Evolutionary conservation across 2,888 invertebrate species (phyloP).

Genomic region (Coelinius sp.): DNA sequence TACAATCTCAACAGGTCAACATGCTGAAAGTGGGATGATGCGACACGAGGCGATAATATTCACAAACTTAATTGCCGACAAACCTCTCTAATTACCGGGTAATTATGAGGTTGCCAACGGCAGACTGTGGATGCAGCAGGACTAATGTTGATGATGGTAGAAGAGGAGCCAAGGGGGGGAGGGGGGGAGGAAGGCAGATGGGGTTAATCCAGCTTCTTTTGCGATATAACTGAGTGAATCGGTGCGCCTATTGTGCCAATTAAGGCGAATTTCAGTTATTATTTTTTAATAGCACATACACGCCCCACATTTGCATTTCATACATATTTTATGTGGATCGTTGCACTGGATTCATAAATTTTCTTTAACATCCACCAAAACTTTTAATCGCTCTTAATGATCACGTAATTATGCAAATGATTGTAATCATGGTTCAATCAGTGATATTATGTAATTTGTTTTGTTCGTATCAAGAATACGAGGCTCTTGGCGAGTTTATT

Average conservation of each 20-base stretch:
- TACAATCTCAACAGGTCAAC: conserved; percentile 3
- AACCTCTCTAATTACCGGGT: conserved; percentile 66
- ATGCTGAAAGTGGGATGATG: conserved; percentile 37
- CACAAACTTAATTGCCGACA: conserved; percentile 63
- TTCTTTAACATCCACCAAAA: neutral
- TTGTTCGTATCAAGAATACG: neutral
- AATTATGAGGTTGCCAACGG: conserved; percentile 55
- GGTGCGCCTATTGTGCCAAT: conserved; percentile 61
- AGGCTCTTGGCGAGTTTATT: neutral
- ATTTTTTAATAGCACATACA: conserved; percentile 60
- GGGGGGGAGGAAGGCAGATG: neutral
- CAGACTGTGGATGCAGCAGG: neutral
- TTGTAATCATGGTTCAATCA: conserved; percentile 26
- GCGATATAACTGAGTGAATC: conserved; percentile 46
- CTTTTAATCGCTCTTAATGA: conserved; percentile 41
- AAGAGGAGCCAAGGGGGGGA: neutral
- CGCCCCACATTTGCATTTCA: conserved; percentile 60
- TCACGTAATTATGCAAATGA: conserved; percentile 34
- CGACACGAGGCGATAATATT: conserved; percentile 55
- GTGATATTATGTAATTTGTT: neutral
- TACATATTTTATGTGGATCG: conserved; percentile 58
- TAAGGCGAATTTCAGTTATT: conserved; percentile 66
- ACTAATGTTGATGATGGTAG: neutral
- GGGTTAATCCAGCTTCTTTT: conserved; percentile 8
- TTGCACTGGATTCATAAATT: conserved; percentile 14